These are phyloP conservation scores for Sternotherus odoratus DNA, from an alignment of 2,797 vertebrate genomes.

Conservation along the genomic window DNA sequence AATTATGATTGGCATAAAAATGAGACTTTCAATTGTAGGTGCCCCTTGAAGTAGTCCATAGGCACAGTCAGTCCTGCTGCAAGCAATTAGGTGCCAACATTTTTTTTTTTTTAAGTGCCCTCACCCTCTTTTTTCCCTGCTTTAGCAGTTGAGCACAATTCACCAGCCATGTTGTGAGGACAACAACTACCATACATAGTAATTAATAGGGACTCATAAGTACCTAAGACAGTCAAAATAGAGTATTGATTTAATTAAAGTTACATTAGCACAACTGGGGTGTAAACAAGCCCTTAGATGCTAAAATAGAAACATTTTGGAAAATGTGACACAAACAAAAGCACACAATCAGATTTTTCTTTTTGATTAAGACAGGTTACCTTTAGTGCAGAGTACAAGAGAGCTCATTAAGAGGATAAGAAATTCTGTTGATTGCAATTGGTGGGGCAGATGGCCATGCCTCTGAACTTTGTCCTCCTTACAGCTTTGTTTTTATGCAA, in stretches of 20 bases:
- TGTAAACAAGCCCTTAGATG: background rate
- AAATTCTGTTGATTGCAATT: background rate
- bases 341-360: too few relatives aligned
- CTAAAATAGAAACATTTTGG: background rate
- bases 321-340: background rate
- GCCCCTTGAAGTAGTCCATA: background rate
- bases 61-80: background rate
- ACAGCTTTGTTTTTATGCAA: background rate
- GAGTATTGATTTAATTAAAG: background rate
- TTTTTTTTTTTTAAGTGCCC: too few relatives aligned
- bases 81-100: too few relatives aligned
- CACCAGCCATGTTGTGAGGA: background rate
- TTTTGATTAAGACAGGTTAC: too few relatives aligned
- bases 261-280: background rate
- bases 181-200: background rate
- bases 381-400: background rate
- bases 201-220: background rate
- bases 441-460: rapidly evolving
- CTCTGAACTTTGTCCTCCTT: background rate
- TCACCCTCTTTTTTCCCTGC: background rate
- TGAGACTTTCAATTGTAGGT: background rate
- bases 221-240: background rate
- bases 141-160: background rate
- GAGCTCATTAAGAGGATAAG: background rate
- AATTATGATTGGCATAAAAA: background rate